Percentiles rank a stretch among this genome's conserved stretches.
Conservation (phyloP, 2,797 vertebrate species). For the Decapterus maruadsi region DNA sequence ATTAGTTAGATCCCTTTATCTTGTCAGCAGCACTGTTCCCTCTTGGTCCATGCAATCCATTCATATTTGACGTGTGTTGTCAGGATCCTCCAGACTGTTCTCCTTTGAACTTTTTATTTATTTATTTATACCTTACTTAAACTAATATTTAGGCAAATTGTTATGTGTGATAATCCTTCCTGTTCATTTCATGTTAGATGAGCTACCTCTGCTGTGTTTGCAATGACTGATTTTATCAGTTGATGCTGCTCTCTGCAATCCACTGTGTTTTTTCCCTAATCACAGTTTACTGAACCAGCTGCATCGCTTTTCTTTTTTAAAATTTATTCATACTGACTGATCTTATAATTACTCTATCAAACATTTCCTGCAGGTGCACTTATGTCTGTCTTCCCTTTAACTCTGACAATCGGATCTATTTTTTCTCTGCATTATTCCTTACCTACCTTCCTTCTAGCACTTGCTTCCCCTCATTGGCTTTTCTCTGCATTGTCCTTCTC, state of each 20-base stretch:
- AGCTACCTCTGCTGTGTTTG: not conserved
- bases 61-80: not conserved
- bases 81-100: not conserved
- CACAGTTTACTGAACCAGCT: not conserved
- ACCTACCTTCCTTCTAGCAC: slow-evolving; percentile 43
- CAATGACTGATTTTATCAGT: slow-evolving; percentile 9
- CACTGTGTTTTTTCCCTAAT: not conserved
- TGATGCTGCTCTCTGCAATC: not conserved
- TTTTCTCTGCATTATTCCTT: slow-evolving; percentile 25
- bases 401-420: slow-evolving; percentile 6
- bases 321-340: not conserved
- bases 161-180: not conserved
- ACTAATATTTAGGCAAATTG: too few species aligned
- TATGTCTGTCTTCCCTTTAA: not conserved
- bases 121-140: not conserved
- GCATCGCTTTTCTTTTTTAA: not conserved
- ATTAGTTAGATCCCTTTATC: not conserved
- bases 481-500: slow-evolving; percentile 42
- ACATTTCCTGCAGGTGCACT: not conserved
- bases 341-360: not conserved
- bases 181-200: not conserved
- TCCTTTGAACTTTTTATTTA: not conserved
- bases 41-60: not conserved
- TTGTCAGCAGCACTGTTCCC: not conserved
- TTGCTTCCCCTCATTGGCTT: slow-evolving; percentile 57